phyloP scores from a whole-genome alignment of 1,140 invertebrate species.

The Drosophila pallidifrons region DNA sequence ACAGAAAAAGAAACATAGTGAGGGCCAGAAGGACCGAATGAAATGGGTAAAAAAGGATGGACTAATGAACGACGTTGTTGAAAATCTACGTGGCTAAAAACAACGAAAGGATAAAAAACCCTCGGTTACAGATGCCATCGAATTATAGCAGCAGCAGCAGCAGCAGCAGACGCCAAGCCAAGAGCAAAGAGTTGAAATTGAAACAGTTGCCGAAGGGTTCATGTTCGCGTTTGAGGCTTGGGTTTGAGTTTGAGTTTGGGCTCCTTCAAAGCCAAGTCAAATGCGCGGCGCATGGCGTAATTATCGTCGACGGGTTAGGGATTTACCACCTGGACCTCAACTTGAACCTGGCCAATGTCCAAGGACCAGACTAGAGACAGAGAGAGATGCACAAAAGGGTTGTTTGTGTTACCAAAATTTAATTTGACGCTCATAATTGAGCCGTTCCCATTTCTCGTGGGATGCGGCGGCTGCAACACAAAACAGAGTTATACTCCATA shows the following conservation, averaged over 20 bases:
- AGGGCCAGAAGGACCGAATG: conserved; percentile 37
- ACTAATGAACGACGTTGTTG: conserved; percentile 69
- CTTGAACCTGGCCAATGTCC: conserved; percentile 53
- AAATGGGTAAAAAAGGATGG: conserved; percentile 19
- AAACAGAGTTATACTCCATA: conserved; percentile 2
- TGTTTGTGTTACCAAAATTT: conserved; percentile 58
- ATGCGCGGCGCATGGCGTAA: conserved; percentile 71
- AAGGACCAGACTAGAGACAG: conserved; percentile 45
- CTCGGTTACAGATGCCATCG: conserved; percentile 73
- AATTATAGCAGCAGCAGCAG: conserved; percentile 43
- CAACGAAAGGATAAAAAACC: conserved; percentile 46
- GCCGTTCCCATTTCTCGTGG: conserved; percentile 41
- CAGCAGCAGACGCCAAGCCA: conserved; percentile 54
- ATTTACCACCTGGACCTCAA: conserved; percentile 67
- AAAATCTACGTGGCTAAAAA: conserved; percentile 63
- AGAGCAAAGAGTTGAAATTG: conserved; percentile 68
- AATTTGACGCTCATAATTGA: conserved; percentile 57
- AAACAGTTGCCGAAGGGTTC: conserved; percentile 78
- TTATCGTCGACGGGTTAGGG: conserved; percentile 69
- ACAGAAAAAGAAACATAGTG: conserved; percentile 32
- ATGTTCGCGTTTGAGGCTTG: conserved; percentile 24
- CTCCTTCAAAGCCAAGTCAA: conserved; percentile 50
- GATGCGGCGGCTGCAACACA: conserved; percentile 29
- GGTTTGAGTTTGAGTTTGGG: conserved; percentile 17
- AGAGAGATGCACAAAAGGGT: conserved; percentile 48